A percentile compares a stretch with the other conserved stretches of the same genome.
Evolutionary conservation across 2,113 vertebrate genomes (phyloP).

Genomic region (Malurus cyaneus): DNA sequence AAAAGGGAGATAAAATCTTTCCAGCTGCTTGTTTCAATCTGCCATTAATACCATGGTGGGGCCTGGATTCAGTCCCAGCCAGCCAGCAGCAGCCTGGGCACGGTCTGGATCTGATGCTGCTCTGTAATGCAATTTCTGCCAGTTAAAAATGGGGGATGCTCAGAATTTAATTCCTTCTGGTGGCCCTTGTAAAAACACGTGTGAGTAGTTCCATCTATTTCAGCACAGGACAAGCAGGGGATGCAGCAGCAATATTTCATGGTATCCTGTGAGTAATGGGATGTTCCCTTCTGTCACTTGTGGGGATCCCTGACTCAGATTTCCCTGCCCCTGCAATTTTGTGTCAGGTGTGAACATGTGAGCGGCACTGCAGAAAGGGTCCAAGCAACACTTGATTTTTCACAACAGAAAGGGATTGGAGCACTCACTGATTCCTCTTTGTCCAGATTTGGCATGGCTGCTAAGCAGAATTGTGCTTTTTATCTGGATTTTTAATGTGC

Average conservation of each 20-base stretch:
- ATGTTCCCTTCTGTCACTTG: not conserved
- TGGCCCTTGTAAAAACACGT: not conserved
- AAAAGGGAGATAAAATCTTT: conserved; percentile 22
- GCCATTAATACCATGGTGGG: not conserved
- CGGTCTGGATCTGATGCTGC: not conserved
- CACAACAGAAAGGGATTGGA: not conserved
- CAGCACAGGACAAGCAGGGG: not conserved
- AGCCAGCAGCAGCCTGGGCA: not conserved
- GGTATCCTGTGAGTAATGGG: not conserved
- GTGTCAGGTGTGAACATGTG: not conserved
- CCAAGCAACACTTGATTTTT: not conserved
- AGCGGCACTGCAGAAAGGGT: not conserved
- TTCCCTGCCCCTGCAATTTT: not conserved
- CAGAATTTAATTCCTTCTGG: not conserved
- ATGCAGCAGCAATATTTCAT: not conserved
- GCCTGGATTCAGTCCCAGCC: not conserved
- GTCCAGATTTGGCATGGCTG: not conserved
- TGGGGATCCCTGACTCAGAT: not conserved
- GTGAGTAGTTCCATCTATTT: not conserved
- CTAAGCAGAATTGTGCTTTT: not conserved
- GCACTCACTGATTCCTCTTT: not conserved
- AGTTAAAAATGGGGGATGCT: not conserved
- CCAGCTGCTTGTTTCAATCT: not conserved
- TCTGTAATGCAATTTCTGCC: not conserved
- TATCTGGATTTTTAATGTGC: not conserved